Base-by-base conservation (phyloP, 2,888 invertebrate species). In the Agrenia bidenticulata region DNA sequence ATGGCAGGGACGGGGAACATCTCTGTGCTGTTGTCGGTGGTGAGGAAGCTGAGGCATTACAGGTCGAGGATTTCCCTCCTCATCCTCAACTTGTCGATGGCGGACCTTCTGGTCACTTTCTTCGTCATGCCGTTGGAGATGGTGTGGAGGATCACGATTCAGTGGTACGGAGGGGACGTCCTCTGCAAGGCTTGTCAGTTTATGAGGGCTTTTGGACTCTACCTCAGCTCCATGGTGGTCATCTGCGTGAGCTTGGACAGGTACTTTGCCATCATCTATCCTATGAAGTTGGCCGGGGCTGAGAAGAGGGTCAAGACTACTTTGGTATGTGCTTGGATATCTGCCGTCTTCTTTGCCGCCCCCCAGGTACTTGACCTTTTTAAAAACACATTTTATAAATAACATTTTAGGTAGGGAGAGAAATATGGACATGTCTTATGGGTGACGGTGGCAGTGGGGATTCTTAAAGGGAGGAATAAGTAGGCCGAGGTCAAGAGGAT, bases 101-200 rank as follows among this genome's bases (percentile, higher is more conserved):
- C 92, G 7, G 92, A 92, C 79, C 81, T 91, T 73, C 85, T 91
- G 59, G 91, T 92, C 41, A 88, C 88, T 0, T 89, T 90, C 77
- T 83, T 90, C 72, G 88, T 88, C 80, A 88, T 90, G 76, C 90
- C 90, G 1, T 64, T 67, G 13, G 77, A 64, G 55, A 69, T 73
- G 0, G 59, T 65, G 26, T 90, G 90, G 90, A 80, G 88, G 27
- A 80, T 87, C 0, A 89, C 89, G 0, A 87, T 88, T 13, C 85
- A 86, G 50, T 90, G 90, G 90, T 77, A 86, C 19, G 89, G 89
- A 0, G 90, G 90, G 0, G 88, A 89, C 77, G 74, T 83, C n/a
- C 87, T 86, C 0, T 90, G 90, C 80, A 88, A 89, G 79, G 79
- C 87, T 19, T 85, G 89, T 72, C 81, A 87, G 69, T 89, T 89